Base-by-base conservation (phyloP, 2,113 vertebrate genomes). In the Ascaphus truei region DNA sequence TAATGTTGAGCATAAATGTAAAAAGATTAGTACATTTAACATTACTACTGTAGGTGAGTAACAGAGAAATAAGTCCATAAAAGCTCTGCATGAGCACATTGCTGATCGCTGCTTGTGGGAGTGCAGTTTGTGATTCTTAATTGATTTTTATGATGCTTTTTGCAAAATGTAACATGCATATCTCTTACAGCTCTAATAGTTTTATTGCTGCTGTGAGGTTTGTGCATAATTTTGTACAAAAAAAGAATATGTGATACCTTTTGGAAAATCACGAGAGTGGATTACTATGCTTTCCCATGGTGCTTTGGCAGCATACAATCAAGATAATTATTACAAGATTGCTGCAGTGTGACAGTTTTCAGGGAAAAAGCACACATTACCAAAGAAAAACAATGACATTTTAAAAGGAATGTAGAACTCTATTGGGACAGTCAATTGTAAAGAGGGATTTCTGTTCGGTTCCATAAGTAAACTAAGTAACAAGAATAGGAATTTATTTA, bases 91-190 rank as follows among this genome's bases (percentile, higher is more conserved):
- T 53, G 50, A 50, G 23, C 47, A 30, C 15, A 52, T 31, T 72
- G 78, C 72, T 65, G 73, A 77, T 37, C 73, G 23, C 58, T 77
- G 23, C 75, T 75, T 73, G 31, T 69, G 61, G 72, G 75, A 72
- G 39, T 71, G 4, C 23, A 34, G 31, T 75, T 45, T 48, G 55
- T 12, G 52, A 75, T 23, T n/a, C 18, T 23, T 81, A 79, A 86
- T 77, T 73, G 74, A 75, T 72, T 83, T 84, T 81, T 72, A 79
- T 72, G 73, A 36, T 53, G 51, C 16, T 62, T 81, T 80, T 74
- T 77, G 77, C 23, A 62, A 81, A 85, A 82, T 80, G 76, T 76
- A 80, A 84, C 78, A 72, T 61, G 56, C 52, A 53, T 64, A 58
- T 75, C 62, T 81, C 71, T 83, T 80, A 73, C 62, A 75, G 72